A percentile compares a stretch with the other conserved stretches of the same genome.
These are phyloP conservation scores for Pseudorhombus dupliciocellatus DNA, from an alignment of 2,113 vertebrate species.

Conservation along the genomic window DNA sequence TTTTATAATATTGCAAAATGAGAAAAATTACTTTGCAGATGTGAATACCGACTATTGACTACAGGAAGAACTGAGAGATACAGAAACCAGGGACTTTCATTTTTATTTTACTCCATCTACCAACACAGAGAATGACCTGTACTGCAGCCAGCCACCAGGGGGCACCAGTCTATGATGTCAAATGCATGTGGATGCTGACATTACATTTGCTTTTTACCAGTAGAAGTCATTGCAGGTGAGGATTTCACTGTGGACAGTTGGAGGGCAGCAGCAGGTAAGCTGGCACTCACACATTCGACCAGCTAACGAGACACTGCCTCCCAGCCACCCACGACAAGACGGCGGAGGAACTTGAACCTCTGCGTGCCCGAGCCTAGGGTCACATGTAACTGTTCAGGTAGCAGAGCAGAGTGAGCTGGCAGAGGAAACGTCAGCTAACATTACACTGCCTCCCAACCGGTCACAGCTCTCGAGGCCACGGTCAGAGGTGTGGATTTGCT, in stretches of 20 bases:
- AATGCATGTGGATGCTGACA: not conserved
- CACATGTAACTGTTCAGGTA: slow-evolving; percentile 75
- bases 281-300: slow-evolving; percentile 70
- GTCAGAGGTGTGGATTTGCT: slow-evolving; percentile 9
- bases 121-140: not conserved
- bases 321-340: slow-evolving; percentile 67
- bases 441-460: slow-evolving; percentile 88
- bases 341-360: too few relatives aligned
- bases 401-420: slow-evolving; percentile 79
- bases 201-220: not conserved
- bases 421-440: slow-evolving; percentile 86
- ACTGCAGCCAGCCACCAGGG: not conserved
- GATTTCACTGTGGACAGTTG: slow-evolving; percentile 46
- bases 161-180: not conserved
- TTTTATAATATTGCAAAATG: not conserved
- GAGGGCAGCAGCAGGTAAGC: slow-evolving; percentile 80
- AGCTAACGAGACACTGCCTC: slow-evolving; percentile 88
- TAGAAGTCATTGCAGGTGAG: not conserved
- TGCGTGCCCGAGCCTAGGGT: too few relatives aligned
- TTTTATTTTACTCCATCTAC: too few relatives aligned
- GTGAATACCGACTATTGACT: too few relatives aligned
- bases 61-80: too few relatives aligned
- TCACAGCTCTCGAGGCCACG: slow-evolving; percentile 37
- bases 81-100: too few relatives aligned
- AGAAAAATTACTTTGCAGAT: not conserved